phyloP scores from a whole-genome alignment of 2,113 vertebrate genomes.

The Cercocebus atys region DNA sequence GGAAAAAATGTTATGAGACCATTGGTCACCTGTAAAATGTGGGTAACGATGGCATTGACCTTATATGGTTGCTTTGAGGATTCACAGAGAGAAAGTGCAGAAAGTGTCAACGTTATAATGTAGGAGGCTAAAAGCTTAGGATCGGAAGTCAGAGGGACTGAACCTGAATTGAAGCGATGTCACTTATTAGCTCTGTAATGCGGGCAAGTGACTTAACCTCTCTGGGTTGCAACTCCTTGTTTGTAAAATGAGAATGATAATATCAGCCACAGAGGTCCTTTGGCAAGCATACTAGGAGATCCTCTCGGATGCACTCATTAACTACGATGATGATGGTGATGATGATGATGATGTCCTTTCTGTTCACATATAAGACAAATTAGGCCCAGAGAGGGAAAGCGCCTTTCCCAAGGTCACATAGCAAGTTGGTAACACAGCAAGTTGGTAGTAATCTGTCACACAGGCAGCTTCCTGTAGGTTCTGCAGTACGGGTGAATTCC shows the following conservation, averaged over 20 bases:
- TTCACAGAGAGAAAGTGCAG: rapidly evolving
- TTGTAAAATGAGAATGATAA: not conserved
- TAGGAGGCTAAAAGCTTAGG: not conserved
- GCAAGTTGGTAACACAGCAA: slow-evolving; percentile 56
- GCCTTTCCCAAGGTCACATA: slow-evolving; percentile 62
- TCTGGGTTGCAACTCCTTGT: not conserved
- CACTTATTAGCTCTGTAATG: not conserved
- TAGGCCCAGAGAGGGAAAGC: not conserved
- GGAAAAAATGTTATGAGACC: not conserved
- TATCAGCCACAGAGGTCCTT: not conserved
- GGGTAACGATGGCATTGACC: not conserved
- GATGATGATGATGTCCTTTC: not conserved
- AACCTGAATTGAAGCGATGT: not conserved
- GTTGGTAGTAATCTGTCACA: not conserved
- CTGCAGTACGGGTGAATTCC: not conserved
- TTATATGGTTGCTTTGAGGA: not conserved
- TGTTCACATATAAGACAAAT: not conserved
- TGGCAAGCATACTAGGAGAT: not conserved
- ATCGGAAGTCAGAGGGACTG: rapidly evolving
- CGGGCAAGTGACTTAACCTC: not conserved
- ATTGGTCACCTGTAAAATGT: not conserved
- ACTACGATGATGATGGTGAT: not conserved
- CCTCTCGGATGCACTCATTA: not conserved
- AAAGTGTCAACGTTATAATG: not conserved
- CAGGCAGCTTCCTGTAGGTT: not conserved